Evolutionary conservation across 2,113 vertebrate genomes (phyloP).

Genomic region (Salminus brasiliensis): DNA sequence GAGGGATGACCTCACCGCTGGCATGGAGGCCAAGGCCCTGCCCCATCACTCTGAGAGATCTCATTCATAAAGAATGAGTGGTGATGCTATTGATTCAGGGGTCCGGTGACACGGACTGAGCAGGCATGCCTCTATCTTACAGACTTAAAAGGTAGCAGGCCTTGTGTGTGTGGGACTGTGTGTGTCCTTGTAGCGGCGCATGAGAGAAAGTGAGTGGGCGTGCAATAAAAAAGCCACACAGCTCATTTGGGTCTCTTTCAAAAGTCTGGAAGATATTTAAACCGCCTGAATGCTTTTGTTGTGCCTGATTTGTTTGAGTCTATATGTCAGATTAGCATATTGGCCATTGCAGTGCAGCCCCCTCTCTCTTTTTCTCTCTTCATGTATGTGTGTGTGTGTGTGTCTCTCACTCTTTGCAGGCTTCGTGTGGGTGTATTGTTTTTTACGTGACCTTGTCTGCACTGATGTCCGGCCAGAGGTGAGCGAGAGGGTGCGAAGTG

Average conservation of each 20-base stretch:
- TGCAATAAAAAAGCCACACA: conserved; percentile 46
- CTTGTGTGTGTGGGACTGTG: conserved; percentile 36
- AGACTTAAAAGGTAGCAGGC: conserved; percentile 55
- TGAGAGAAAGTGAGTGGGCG: conserved; percentile 45
- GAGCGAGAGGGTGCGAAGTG: conserved; percentile 22
- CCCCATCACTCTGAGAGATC: conserved; percentile 60
- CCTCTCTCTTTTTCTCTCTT: not conserved
- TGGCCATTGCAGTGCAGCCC: conserved; percentile 1
- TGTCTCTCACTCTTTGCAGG: conserved; percentile 11
- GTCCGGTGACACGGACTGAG: conserved; percentile 68
- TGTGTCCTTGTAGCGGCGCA: conserved; percentile 25
- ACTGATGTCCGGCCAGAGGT: conserved; percentile 26
- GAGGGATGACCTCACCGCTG: conserved; percentile 76
- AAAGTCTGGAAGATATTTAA: conserved; percentile 35
- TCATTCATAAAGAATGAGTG: conserved; percentile 73
- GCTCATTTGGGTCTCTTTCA: conserved; percentile 40
- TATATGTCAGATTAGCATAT: conserved; percentile 51
- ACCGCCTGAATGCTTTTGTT: conserved; percentile 29
- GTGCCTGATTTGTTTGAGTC: conserved; percentile 50
- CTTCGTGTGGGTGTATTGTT: conserved; percentile 2
- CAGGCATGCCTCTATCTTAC: conserved; percentile 62
- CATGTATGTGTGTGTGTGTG: conserved; percentile 20
- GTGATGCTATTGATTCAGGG: conserved; percentile 36
- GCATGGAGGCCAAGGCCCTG: conserved; percentile 64
- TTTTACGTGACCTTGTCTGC: conserved; percentile 3